phyloP scores from a whole-genome alignment of 2,113 vertebrate genomes.

The Athene noctua region DNA sequence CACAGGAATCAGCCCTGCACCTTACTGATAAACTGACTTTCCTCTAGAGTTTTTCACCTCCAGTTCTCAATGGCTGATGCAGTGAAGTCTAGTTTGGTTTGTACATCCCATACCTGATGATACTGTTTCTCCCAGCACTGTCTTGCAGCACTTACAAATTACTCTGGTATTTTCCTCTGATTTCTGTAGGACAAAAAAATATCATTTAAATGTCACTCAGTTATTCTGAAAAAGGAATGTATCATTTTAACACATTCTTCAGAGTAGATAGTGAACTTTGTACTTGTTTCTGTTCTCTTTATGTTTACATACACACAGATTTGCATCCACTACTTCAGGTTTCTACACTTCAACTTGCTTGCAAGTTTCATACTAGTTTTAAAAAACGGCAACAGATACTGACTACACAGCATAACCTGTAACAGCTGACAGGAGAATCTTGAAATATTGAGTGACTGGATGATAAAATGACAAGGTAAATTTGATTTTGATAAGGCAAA shows the following conservation, averaged over 20 bases:
- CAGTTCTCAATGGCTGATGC: not conserved
- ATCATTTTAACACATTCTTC: constrained; percentile 47
- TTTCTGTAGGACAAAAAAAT: constrained; percentile 81
- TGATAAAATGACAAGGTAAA: not conserved
- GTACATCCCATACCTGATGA: constrained; percentile 81
- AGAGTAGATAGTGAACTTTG: constrained; percentile 47
- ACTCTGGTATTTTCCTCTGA: constrained; percentile 78
- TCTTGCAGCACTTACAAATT: constrained; percentile 87
- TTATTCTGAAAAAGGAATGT: constrained; percentile 61
- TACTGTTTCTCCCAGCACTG: constrained; percentile 82
- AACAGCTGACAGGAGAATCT: not conserved
- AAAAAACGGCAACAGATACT: not conserved
- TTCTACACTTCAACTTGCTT: not conserved
- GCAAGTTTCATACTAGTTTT: not conserved
- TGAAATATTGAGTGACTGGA: not conserved
- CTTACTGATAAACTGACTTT: not conserved
- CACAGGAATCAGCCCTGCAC: not conserved
- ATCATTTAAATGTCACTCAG: constrained; percentile 69
- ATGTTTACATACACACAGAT: not conserved
- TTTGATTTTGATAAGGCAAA: not conserved
- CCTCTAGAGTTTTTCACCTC: not conserved
- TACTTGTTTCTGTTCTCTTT: constrained; percentile 47
- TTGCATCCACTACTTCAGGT: not conserved
- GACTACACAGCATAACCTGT: not conserved
- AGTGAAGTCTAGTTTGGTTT: constrained; percentile 1